phyloP scores from a whole-genome alignment of 2,797 vertebrate species.

The Semotilus atromaculatus region DNA sequence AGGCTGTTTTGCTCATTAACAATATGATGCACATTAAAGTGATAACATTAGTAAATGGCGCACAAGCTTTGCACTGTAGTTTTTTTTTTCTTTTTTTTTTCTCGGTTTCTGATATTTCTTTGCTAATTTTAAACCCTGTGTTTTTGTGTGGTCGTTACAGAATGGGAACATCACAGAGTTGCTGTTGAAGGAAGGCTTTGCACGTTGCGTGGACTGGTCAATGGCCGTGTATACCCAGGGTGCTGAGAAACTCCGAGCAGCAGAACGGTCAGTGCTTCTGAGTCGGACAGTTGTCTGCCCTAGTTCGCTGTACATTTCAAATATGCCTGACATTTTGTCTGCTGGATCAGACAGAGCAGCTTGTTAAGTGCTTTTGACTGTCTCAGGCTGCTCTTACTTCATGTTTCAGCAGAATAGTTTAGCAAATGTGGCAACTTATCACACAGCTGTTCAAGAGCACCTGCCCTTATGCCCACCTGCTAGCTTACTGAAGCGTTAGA shows the following conservation, averaged over 20 bases:
- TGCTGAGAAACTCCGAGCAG: slow-evolving; percentile 91
- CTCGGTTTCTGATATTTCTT: background rate
- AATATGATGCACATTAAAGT: background rate
- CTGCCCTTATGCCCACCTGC: slow-evolving; percentile 3
- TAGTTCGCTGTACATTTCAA: background rate
- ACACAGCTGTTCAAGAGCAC: slow-evolving; percentile 4
- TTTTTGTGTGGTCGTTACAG: slow-evolving; percentile 66
- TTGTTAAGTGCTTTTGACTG: background rate
- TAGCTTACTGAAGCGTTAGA: slow-evolving; percentile 13
- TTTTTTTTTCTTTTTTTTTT: background rate
- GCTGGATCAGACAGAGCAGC: background rate
- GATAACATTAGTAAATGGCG: background rate
- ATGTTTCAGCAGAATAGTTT: slow-evolving; percentile 36
- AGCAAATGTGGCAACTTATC: slow-evolving; percentile 17
- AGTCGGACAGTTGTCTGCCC: background rate
- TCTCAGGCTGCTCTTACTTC: slow-evolving; percentile 12
- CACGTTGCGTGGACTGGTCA: slow-evolving; percentile 97
- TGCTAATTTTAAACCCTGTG: no score
- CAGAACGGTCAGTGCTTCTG: slow-evolving; percentile 84
- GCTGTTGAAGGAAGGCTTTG: slow-evolving; percentile 94
- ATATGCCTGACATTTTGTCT: background rate
- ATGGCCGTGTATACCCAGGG: slow-evolving; percentile 96
- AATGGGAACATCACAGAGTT: slow-evolving; percentile 98
- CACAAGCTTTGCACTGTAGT: background rate
- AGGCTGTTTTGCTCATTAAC: background rate